These are phyloP conservation scores for Aphrophora alni DNA, from an alignment of 2,888 invertebrate species.

Conservation along the genomic window DNA sequence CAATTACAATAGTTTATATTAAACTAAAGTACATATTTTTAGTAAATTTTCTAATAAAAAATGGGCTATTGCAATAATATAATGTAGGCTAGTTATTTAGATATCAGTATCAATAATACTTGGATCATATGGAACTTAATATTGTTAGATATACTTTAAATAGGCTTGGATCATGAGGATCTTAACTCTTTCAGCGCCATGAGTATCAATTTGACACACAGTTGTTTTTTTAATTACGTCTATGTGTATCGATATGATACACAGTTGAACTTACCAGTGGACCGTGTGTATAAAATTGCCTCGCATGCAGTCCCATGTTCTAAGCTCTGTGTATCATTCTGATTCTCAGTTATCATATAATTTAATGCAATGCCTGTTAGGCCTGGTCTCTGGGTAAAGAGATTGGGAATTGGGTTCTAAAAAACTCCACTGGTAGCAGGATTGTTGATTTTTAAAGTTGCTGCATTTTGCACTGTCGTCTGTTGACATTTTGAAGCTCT, in stretches of 20 bases:
- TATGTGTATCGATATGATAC: not conserved
- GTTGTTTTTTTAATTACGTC: not conserved
- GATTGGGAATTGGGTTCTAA: too few species aligned
- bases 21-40: constrained; percentile 3
- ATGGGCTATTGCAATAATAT: too few species aligned
- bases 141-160: too few species aligned
- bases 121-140: too few species aligned
- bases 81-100: too few species aligned
- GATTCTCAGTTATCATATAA: too few species aligned
- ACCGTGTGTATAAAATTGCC: not conserved
- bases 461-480: not conserved
- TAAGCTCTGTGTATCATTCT: not conserved
- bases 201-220: not conserved
- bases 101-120: too few species aligned
- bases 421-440: too few species aligned
- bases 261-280: not conserved
- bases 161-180: too few species aligned
- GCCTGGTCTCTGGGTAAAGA: too few species aligned
- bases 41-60: constrained; percentile 12
- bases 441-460: not conserved
- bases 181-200: not conserved
- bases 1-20: constrained; percentile 21
- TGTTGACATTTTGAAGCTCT: not conserved
- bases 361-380: too few species aligned
- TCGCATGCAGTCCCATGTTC: not conserved